Conservation (phyloP, 2,797 vertebrate genomes). For the Sebastes aleutianus region DNA sequence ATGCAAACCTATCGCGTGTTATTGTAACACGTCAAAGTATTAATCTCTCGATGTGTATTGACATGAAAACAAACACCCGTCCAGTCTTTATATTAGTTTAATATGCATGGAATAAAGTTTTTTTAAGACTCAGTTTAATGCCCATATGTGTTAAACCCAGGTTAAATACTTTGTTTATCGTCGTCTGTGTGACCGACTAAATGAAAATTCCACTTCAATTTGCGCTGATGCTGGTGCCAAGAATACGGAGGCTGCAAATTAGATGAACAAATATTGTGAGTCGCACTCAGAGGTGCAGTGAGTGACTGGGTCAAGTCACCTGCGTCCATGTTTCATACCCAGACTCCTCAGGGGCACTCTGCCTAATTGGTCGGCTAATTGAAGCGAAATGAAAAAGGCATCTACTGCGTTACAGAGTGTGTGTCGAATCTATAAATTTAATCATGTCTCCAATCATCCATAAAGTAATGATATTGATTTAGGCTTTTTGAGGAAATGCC, state of each 20-base stretch:
- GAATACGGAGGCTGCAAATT: slow-evolving; percentile 34
- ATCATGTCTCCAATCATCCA: slow-evolving; percentile 65
- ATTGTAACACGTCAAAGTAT: not conserved
- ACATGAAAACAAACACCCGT: not conserved
- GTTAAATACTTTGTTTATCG: not conserved
- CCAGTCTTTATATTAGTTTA: not conserved
- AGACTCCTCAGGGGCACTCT: slow-evolving; percentile 53
- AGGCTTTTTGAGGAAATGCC: slow-evolving; percentile 30
- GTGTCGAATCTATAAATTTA: slow-evolving; percentile 67
- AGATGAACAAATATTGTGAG: slow-evolving; percentile 49
- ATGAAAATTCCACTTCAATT: slow-evolving; percentile 55
- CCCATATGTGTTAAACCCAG: not conserved
- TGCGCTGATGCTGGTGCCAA: slow-evolving; percentile 13
- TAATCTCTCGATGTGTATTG: not conserved
- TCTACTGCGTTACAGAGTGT: slow-evolving; percentile 28
- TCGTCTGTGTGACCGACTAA: not conserved
- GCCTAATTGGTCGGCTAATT: slow-evolving; percentile 77
- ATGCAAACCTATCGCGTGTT: not conserved
- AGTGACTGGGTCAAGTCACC: slow-evolving; percentile 42
- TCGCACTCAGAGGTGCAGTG: slow-evolving; percentile 28
- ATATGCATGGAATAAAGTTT: not conserved
- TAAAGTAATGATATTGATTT: slow-evolving; percentile 64
- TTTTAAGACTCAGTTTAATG: not conserved
- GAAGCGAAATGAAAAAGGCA: slow-evolving; percentile 65
- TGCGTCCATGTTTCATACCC: slow-evolving; percentile 35